phyloP scores from a whole-genome alignment of 2,888 invertebrate species.

The Deilephila elpenor region DNA sequence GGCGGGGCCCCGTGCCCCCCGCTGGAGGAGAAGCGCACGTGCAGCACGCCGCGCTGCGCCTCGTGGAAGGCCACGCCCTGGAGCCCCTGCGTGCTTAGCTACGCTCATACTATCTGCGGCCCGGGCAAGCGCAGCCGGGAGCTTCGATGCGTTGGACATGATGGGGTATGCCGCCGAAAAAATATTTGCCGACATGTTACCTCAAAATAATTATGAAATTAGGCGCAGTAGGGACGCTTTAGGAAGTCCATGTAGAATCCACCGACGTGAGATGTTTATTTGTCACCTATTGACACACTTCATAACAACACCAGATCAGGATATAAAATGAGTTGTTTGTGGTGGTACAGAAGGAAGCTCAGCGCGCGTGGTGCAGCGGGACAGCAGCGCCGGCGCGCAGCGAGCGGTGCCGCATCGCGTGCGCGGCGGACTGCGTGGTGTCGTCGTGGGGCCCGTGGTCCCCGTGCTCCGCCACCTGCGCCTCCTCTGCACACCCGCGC shows the following conservation, averaged over 20 bases:
- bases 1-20: constrained; percentile 81
- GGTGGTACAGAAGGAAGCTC: constrained; percentile 75
- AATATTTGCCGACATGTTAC: too few species aligned
- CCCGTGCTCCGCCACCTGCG: constrained; percentile 74
- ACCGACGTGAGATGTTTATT: too few species aligned
- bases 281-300: too few species aligned
- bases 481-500: constrained; percentile 60
- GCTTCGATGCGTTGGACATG: constrained; percentile 83
- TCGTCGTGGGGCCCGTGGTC: constrained; percentile 87
- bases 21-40: constrained; percentile 82
- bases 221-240: too few species aligned
- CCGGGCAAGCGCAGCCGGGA: constrained; percentile 84
- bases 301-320: too few species aligned
- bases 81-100: constrained; percentile 79
- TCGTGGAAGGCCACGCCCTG: constrained; percentile 81
- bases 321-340: not conserved
- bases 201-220: too few species aligned
- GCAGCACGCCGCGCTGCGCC: constrained; percentile 81
- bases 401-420: constrained; percentile 86
- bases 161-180: constrained; percentile 64
- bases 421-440: constrained; percentile 88
- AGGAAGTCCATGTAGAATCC: too few species aligned
- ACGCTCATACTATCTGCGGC: constrained; percentile 82
- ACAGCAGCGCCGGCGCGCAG: constrained; percentile 75
- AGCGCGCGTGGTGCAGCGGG: constrained; percentile 80